Evolutionary conservation across 2,113 vertebrate genomes (phyloP), one percentile per base, ranked within the genome.

Genomic region (Malurus alboscapulatus): DNA sequence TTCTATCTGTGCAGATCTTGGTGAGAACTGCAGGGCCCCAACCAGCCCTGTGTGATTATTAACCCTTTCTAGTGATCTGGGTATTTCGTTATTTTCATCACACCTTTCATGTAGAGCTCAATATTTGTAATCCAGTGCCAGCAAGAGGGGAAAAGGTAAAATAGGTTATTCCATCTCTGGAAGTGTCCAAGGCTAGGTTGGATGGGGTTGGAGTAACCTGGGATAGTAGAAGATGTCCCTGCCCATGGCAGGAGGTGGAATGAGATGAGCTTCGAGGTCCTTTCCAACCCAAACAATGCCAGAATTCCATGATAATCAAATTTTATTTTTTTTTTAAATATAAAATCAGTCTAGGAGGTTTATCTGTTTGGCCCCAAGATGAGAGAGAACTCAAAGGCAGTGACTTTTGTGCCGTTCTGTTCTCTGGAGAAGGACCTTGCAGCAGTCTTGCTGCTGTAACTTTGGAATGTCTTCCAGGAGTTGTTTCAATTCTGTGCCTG

Each of bases 401-500:
- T 57, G 55, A 17, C 63, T 68, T 44, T 24, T 24, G 27, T 11
- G 51, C 42, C 29, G 32, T 25, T 65, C 27, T 62, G 25, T 63
- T 63, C 67, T 84, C 44, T 12, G 17, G 54, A 89, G 17, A 50
- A 89, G 40, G 36, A 44, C 26, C 44, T 57, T 50, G 40, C n/a
- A 75, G 76, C 55, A 78, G 26, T 59, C 32, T 32, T 38, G 22
- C 5, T 44, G 50, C 63, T 73, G 29, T 38, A 74, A 65, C 51
- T 72, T 89, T 32, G 50, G 65, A 81, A 40, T 27, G 24, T 54
- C 62, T 89, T 89, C 74, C 84, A 90, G 69, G 59, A 65, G 42
- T 40, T 79, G 89, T 91, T 83, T 30, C 48, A 71, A 29, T 91
- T 54, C 10, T 18, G 6, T 34, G 58, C 14, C 22, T 65, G 29